Base-by-base conservation (phyloP, 2,113 vertebrate species). In the Larimichthys crocea region DNA sequence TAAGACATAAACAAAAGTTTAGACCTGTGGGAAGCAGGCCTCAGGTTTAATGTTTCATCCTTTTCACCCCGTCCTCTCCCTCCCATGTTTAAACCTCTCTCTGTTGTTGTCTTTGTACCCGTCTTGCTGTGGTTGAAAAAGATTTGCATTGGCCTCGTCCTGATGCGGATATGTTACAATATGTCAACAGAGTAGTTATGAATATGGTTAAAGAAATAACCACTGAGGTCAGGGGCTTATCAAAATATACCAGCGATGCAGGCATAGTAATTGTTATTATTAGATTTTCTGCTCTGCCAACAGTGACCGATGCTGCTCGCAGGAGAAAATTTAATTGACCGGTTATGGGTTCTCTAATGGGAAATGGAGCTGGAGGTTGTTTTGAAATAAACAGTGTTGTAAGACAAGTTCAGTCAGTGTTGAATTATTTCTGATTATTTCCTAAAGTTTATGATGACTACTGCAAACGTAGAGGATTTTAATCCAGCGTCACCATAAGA, bases 311-410 rank as follows among this genome's bases (percentile, higher is more conserved):
- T 71, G 70, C 35, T 71, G 85, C 79, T 82, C 62, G 68, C 64
- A 78, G 80, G 69, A 85, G 85, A 67, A 83, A 44, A 79, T 88
- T 48, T 64, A 86, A 90, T 89, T 61, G 80, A 88, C 62, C 19
- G 57, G 79, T 84, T 87, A 74, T 40, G 5, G 80, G 35, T 48
- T 82, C 20, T 69, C 70, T 73, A 70, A 81, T 86, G 62, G 74
- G 74, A 86, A 61, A 74, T 61, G 40, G 66, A 78, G 64, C 79
- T 74, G 64, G 53, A 69, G 20, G 61, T 79, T 3, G 20, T 79
- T 90, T 71, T 59, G 74, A 74, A 78, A 76, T 71, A 67, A 79
- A 74, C 59, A 29, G 26, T 59, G 48, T 15, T 57, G 56, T 57
- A 8, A 57, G 14, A 22, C 74, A 22, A 5, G 35, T 49, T 78